Evolutionary conservation across 2,888 invertebrate species (phyloP), one percentile per base, ranked within the genome.

Genomic region (Aporophyla lueneburgensis): DNA sequence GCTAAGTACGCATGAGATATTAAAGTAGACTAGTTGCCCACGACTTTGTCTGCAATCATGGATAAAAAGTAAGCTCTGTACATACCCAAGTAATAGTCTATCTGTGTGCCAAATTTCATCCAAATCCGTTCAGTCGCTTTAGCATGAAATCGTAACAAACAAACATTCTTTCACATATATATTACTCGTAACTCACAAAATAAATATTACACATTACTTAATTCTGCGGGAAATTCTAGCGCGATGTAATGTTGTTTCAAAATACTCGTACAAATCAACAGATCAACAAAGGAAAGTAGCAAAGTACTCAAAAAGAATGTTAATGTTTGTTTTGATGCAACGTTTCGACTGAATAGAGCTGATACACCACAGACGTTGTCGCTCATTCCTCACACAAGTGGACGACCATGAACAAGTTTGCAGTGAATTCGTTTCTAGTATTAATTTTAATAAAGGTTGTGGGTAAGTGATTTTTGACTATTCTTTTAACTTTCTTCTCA

Each of bases 251-350:
- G 21, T 66, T 51, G 67, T 66, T n/a, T 70, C 16, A 27, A 46
- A 33, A 49, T 49, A 66, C 43, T 46, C 43, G 12, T 46, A 12
- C 27, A 10, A 61, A 46, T 14, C 21, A 66, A 51, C 9, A 66
- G 7, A 66, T 51, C 21, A 51, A 43, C 49, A 33, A 19, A 68
- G 5, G 71, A 71, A 71, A n/a, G n/a, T 56, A 33, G 46, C n/a
- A 2, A 43, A 9, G 12, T 14, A 49, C 19, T 16, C 19, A 9
- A 33, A 46, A 56, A 56, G 3, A 56, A 56, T 27, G 7, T 33
- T 5, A 1, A 9, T 74, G 76, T 76, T 74, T 74, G 53, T 75
- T 49, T 62, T 54, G 54, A 49, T 54, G 46, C 46, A 46, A 24
- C 24, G 1, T 49, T 53, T 46, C 46, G 40, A 33, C 53, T 74